Base-by-base conservation (phyloP, 2,888 invertebrate genomes). In the Noctuana brunneofusca region DNA sequence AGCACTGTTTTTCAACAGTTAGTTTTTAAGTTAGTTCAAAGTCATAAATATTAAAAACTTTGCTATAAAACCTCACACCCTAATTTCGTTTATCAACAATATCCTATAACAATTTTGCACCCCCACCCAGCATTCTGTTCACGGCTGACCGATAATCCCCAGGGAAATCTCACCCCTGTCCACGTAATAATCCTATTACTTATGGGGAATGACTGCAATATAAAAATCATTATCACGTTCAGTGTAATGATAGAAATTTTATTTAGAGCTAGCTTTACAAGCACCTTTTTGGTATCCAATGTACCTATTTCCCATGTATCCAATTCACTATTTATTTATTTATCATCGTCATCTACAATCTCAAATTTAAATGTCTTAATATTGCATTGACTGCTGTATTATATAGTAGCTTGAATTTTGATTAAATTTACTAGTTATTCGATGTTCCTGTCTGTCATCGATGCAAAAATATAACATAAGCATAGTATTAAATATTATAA, bases 11-110 rank as follows among this genome's bases (percentile, higher is more conserved):
- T n/a, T n/a, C n/a, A n/a, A n/a, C n/a, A n/a, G n/a, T n/a, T n/a
- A n/a, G n/a, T n/a, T n/a, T n/a, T n/a, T n/a, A n/a, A n/a, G n/a
- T n/a, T 14, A 38, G 4, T 5, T 35, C n/a, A n/a, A 35, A 4
- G 0, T 11, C 8, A 53, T 35, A 53, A 54, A 54, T 3, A 50
- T 27, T 9, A 3, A 30, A 30, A n/a, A n/a, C n/a, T n/a, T n/a
- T n/a, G n/a, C n/a, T n/a, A n/a, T n/a, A n/a, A n/a, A 16, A 50
- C 12, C 48, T 50, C 49, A 27, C 49, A 53, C 53, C 53, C 53
- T n/a, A 53, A 35, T 35, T 27, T 53, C 5, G 18, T 53, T 35
- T 53, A 22, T 53, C 53, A 20, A 53, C 35, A 35, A 53, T 53
- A 53, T 53, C 35, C 53, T 20, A 12, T 35, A 20, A 53, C 35